Evolutionary conservation across 2,888 invertebrate species (phyloP), one percentile per base, ranked within the genome.

Genomic region (Crioceris asparagi): DNA sequence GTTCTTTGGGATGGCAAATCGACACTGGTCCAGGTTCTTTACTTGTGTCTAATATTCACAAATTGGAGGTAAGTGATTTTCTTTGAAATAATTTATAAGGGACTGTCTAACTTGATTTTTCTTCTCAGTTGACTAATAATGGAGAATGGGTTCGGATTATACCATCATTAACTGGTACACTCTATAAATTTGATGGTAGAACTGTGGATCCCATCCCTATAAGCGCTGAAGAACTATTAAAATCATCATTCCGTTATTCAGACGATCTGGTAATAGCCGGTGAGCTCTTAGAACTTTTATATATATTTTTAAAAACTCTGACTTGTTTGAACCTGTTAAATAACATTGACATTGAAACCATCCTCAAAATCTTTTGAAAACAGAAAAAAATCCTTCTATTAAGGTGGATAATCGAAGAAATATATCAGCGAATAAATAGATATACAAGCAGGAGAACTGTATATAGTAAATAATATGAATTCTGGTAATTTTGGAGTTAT

Each of bases 151-250:
- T 90, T 12, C 75, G 88, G 32, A 74, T 96, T 57, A 91, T 97
- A 54, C 97, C 96, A 2, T 92, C 96, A 0, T 68, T 97, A 7
- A 84, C 82, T 54, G 97, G 97, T 2, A 79, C 82, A 3, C 70
- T 97, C 32, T 97, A 92, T 67, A 86, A 87, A 61, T 84, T 92
- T 61, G 87, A 92, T 62, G 92, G 90, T 0, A 81, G 84, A 41
- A 80, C 77, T 43, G 76, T 96, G 32, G 87, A 93, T 64, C 80
- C 87, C 0, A 69, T 91, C 43, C 92, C 93, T 0, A 76, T 96
- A 45, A 79, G 83, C 27, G 84, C 88, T 0, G 92, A 93, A 37
- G 77, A 82, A 48, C 70, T 97, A 16, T 69, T 96, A 3, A 83
- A 83, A 39, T 83, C 93, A 0, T 88, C 93, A 0, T 84, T 84